Evolutionary conservation across 2,888 invertebrate species (phyloP).

Genomic region (Drosophila neoperkinsi): DNA sequence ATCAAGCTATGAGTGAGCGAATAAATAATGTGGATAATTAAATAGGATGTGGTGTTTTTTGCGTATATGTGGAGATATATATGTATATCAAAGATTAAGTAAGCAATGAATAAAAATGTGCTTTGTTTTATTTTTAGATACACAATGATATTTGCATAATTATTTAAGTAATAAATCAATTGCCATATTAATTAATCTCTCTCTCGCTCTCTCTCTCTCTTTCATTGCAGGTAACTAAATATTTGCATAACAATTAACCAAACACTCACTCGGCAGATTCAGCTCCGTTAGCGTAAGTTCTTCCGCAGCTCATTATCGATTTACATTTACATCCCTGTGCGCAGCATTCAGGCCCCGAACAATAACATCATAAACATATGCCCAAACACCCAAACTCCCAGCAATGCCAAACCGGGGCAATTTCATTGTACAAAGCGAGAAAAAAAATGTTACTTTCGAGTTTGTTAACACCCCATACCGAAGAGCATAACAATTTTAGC

Average conservation of each 20-base stretch:
- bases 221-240: slow-evolving; percentile 64
- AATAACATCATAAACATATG: slow-evolving; percentile 44
- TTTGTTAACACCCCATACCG: slow-evolving; percentile 44
- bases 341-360: slow-evolving; percentile 21
- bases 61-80: not conserved
- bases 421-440: slow-evolving; percentile 6
- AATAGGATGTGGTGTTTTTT: not conserved
- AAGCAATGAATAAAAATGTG: not conserved
- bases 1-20: not conserved
- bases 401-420: slow-evolving; percentile 10
- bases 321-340: slow-evolving; percentile 41
- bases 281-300: slow-evolving; percentile 34
- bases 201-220: not conserved
- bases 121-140: not conserved
- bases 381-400: slow-evolving; percentile 17
- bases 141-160: not conserved
- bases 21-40: not conserved
- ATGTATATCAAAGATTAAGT: not conserved
- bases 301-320: slow-evolving; percentile 40
- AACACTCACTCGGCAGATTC: not conserved
- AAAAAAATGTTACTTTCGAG: slow-evolving; percentile 56
- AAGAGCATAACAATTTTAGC: slow-evolving; percentile 30
- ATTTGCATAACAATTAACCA: slow-evolving; percentile 6
- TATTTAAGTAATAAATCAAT: not conserved
- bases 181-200: slow-evolving; percentile 2